Base-by-base conservation (phyloP, 1,140 invertebrate genomes). In the Thaumetopoea pityocampa region DNA sequence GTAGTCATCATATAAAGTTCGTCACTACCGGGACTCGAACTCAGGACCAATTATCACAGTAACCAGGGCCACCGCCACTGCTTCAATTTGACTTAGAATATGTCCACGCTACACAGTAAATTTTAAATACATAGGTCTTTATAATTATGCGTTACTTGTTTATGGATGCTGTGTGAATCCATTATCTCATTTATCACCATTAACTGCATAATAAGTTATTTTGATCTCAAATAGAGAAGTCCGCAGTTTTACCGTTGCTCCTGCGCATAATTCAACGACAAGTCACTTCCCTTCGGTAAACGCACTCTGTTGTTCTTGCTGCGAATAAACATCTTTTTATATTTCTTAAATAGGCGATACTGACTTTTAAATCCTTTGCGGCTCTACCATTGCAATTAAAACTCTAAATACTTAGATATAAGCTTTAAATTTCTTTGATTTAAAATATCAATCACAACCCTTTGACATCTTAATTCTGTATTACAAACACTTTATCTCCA, bases 281-380 rank as follows among this genome's bases (percentile, higher is more conserved):
- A 68, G 65, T 48, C 49, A 69, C 60, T 73, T 71, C 72, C 67
- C 69, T 69, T 63, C 41, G 46, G 44, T 51, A 67, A 62, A 62
- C 44, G 50, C 44, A 35, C 29, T 38, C 61, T 63, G 71, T 76
- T 76, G 72, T 76, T 76, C 68, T 72, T 67, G 54, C 45, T 42
- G 37, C 54, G 62, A 68, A 72, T 70, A 58, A 63, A 68, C 57
- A 63, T 47, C 44, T 61, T 59, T 68, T 71, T 68, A 59, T 67
- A 65, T 44, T 30, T 34, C 29, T 45, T 34, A 33, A 60, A 51
- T 55, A 51, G 45, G 24, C 41, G 35, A 47, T 40, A 47, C 46
- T 65, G 57, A 67, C 57, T 65, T 72, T 59, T 54, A 49, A 65
- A 64, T 60, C 51, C 49, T 53, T 51, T 32, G 6, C 3, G 27